Conservation (phyloP, 2,888 invertebrate species). For the Drosophila neotestacea region DNA sequence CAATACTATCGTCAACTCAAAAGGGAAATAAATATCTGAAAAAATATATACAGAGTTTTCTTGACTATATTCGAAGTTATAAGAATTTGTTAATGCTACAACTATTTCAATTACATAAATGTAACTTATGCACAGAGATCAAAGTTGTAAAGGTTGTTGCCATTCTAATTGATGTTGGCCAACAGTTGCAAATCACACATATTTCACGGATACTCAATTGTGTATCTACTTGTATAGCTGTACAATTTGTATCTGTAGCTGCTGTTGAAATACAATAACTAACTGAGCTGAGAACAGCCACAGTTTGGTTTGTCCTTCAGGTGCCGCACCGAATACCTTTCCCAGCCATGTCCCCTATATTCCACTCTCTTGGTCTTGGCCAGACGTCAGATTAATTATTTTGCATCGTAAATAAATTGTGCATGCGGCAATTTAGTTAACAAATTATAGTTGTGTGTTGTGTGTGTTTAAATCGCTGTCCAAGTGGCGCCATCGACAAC, state of each 20-base stretch:
- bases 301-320: slow-evolving; percentile 54
- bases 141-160: slow-evolving; percentile 26
- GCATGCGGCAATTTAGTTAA: slow-evolving; percentile 66
- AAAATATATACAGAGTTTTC: background rate
- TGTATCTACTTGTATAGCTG: background rate
- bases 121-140: slow-evolving; percentile 8
- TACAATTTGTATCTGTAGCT: slow-evolving; percentile 4
- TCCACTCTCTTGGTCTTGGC: background rate
- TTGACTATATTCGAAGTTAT: too few relatives aligned
- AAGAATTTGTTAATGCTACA: background rate
- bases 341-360: slow-evolving; percentile 7
- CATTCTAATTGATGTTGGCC: slow-evolving; percentile 47
- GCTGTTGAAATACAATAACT: slow-evolving; percentile 42
- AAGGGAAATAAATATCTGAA: too few relatives aligned
- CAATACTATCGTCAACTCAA: background rate
- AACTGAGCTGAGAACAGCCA: background rate
- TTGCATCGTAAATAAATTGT: slow-evolving; percentile 69
- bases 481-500: slow-evolving; percentile 52
- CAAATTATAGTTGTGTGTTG: slow-evolving; percentile 55
- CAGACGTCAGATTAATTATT: slow-evolving; percentile 63
- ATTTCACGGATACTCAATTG: slow-evolving; percentile 29
- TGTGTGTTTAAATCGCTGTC: slow-evolving; percentile 36
- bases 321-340: slow-evolving; percentile 47
- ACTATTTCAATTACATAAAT: background rate
- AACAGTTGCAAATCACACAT: slow-evolving; percentile 17